Base-by-base conservation (phyloP, 2,888 invertebrate species). In the Micoletzkya japonica region DNA sequence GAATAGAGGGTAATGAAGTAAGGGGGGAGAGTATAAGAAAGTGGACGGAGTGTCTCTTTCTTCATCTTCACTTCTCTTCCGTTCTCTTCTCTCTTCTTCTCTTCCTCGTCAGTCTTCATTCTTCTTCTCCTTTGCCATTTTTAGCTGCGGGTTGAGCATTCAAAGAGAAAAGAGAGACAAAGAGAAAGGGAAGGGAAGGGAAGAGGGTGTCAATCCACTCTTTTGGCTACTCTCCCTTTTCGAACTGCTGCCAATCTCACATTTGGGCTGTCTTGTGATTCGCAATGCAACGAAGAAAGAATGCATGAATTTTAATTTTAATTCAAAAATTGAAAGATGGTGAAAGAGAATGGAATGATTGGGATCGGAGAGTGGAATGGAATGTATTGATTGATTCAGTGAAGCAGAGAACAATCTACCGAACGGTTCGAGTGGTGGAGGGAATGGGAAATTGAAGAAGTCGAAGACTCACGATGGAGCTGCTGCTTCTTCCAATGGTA, bases 391-490 rank as follows among this genome's bases (percentile, higher is more conserved):
- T 44, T 44, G 14, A 36, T 64, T 14, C 37, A 66, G 64, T 28
- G 64, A 66, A 28, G 64, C 64, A 28, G 64, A 66, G 54, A 66
- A 66, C 64, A 66, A 44, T 37, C 54, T 54, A 54, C 64, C 64
- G 30, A 54, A 37, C 54, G n/a, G 54, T 36, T 1, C 52, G 30
- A n/a, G 64, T 54, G 24, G 28, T 28, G 52, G 64, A 52, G 50
- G 49, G 34, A 36, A 63, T 34, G 32, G 49, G 63, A 50, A 66
- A 37, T 30, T 66, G 64, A 66, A 66, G 64, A 66, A 66, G 54
- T 66, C 64, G 64, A 66, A 66, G 64, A 66, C 64, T 24, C 64
- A 66, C 54, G 64, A 66, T 28, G 64, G 64, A 30, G 63, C 63
- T n/a, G 39, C 50, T n/a, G n/a, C n/a, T n/a, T n/a, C n/a, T n/a